A percentile compares a stretch with the other conserved stretches of the same genome.
Conservation (phyloP, 2,888 invertebrate genomes). For the Chloroclysta siterata region DNA sequence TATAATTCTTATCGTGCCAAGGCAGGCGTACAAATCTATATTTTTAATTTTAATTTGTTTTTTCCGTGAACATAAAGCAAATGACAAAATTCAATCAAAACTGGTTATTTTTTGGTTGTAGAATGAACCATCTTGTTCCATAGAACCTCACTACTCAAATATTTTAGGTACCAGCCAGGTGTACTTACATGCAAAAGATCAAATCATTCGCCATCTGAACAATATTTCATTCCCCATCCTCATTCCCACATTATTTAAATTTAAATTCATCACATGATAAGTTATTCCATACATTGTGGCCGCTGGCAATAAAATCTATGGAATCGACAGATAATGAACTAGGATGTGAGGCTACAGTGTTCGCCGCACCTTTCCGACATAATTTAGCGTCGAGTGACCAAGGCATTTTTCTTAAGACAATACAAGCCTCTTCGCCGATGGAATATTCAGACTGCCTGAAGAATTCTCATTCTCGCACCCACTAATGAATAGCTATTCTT, state of each 20-base stretch:
- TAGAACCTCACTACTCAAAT: too few relatives aligned
- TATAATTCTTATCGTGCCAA: too few relatives aligned
- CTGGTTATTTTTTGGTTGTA: too few relatives aligned
- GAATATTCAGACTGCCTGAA: constrained; percentile 81
- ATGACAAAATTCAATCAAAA: too few relatives aligned
- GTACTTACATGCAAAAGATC: constrained; percentile 15
- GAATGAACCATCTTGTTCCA: too few relatives aligned
- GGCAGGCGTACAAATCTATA: too few relatives aligned
- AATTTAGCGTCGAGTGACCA: constrained; percentile 71
- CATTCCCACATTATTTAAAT: constrained; percentile 42
- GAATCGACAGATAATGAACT: constrained; percentile 68
- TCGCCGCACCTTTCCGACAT: constrained; percentile 65
- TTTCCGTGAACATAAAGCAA: too few relatives aligned
- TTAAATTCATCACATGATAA: constrained; percentile 52
- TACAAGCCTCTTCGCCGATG: constrained; percentile 75
- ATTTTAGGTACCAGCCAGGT: too few relatives aligned
- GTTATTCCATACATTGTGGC: constrained; percentile 53
- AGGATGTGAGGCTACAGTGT: constrained; percentile 65
- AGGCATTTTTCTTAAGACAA: constrained; percentile 83
- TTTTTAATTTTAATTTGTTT: too few relatives aligned
- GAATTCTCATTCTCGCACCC: constrained; percentile 85
- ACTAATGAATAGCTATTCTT: constrained; percentile 85
- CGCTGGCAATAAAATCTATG: constrained; percentile 61
- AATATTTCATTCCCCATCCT: constrained; percentile 28
- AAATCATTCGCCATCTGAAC: constrained; percentile 19